Evolutionary conservation across 92 coral and sea anemone species (phyloP), one percentile per base, ranked within the genome.

Genomic region (Palythoa heliodiscus): DNA sequence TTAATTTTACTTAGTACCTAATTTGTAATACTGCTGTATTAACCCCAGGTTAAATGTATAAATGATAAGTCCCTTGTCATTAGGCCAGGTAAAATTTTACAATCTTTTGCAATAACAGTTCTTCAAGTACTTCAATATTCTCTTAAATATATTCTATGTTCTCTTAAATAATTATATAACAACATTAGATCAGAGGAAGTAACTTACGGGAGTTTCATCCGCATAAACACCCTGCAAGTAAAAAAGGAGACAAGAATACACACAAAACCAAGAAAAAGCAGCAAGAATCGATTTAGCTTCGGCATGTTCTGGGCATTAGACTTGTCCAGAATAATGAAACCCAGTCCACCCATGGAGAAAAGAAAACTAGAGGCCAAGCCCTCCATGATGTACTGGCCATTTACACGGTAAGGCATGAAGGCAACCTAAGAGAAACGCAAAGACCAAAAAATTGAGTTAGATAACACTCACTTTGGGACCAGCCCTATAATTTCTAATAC

Each of bases 341-440:
- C 99, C 57, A 97, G 83, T 13, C 99, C 99, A 25, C 99, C 99
- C 86, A 97, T 92, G 38, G 99, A 94, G 85, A 97, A 97, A 71
- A 97, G 92, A 76, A 97, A 97, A 76, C 99, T 97, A 52, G 99
- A 95, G 0, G 99, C 99, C 57, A 97, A 83, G 12, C 99, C 99
- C 83, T 97, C 99, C 99, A 97, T 97, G 86, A 97, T 97, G 93
- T 97, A 97, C 83, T 97, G 99, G 20, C 99, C 99, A 87, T 97
- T 97, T 13, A 97, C 99, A 76, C 99, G 95, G 78, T 97, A 97
- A 11, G 99, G 99, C 99, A 97, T 97, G 83, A 97, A 97, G 55
- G 99, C 99, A 86, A 97, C 99, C 99, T 97, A 52, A 29, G 17
- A 54, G 10, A 54, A 22, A 17, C 4, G 10, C 25, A 16, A 25